A percentile compares a stretch with the other conserved stretches of the same genome.
Evolutionary conservation across 2,888 invertebrate genomes (phyloP).

Genomic region (Polymixis lichenea): DNA sequence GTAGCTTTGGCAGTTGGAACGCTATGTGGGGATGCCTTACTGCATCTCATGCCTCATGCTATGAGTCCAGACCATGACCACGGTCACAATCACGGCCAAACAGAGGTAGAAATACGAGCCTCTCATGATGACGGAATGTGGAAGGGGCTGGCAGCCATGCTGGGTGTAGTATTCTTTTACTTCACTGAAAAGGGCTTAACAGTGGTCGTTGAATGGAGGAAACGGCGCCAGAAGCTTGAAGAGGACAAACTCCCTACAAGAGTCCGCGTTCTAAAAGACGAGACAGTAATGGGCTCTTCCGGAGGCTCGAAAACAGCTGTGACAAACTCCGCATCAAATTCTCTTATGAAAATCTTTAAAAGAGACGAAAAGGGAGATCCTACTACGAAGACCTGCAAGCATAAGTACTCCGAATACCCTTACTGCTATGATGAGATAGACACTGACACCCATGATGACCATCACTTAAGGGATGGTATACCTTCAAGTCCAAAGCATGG

Average conservation of each 20-base stretch:
- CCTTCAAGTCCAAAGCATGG: slow-evolving; percentile 85
- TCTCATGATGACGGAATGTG: slow-evolving; percentile 94
- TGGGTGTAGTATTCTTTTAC: slow-evolving; percentile 97
- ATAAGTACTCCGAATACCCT: slow-evolving; percentile 97
- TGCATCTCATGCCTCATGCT: slow-evolving; percentile 97
- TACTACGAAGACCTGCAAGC: slow-evolving; percentile 94
- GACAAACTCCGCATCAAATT: slow-evolving; percentile 84
- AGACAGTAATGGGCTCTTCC: slow-evolving; percentile 86
- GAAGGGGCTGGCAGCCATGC: slow-evolving; percentile 96
- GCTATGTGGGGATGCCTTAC: slow-evolving; percentile 96
- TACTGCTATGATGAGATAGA: slow-evolving; percentile 97
- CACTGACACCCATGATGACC: slow-evolving; percentile 92
- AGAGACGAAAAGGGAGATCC: slow-evolving; percentile 85
- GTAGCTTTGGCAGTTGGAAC: slow-evolving; percentile 98
- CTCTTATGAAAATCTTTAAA: slow-evolving; percentile 85
- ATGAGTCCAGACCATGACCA: slow-evolving; percentile 85
- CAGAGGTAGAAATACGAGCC: slow-evolving; percentile 60
- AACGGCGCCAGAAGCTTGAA: slow-evolving; percentile 93
- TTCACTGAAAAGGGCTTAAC: slow-evolving; percentile 96
- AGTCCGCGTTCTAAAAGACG: slow-evolving; percentile 94
- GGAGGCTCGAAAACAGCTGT: slow-evolving; percentile 82
- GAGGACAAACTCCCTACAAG: slow-evolving; percentile 92
- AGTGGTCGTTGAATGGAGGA: slow-evolving; percentile 95
- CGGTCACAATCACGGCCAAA: slow-evolving; percentile 68
- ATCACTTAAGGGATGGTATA: slow-evolving; percentile 88